These are phyloP conservation scores for Pseudopleuronectes americanus DNA, from an alignment of 2,797 vertebrate species.

Conservation along the genomic window DNA sequence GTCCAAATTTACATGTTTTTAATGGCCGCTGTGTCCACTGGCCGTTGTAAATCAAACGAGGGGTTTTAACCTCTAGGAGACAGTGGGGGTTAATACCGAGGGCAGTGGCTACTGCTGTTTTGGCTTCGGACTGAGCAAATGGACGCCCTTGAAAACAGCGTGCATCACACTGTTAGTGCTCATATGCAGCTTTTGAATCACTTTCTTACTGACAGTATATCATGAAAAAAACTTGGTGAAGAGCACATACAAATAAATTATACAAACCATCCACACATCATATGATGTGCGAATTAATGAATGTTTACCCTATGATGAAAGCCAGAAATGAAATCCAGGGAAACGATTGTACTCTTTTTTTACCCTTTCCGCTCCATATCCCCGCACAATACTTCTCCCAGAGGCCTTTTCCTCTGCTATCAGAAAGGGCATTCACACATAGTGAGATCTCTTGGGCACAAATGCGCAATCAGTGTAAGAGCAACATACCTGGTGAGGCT, in stretches of 20 bases:
- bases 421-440: slow-evolving; percentile 66
- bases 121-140: slow-evolving; percentile 54
- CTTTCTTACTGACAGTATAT: slow-evolving; percentile 19
- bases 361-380: slow-evolving; percentile 45
- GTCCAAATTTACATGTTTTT: slow-evolving; percentile 82
- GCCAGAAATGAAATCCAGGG: slow-evolving; percentile 31
- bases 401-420: slow-evolving; percentile 50
- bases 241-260: not conserved
- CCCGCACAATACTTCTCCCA: slow-evolving; percentile 40
- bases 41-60: slow-evolving; percentile 79
- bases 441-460: slow-evolving; percentile 52
- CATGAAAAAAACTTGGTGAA: not conserved
- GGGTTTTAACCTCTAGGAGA: slow-evolving; percentile 71
- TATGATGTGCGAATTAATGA: not conserved
- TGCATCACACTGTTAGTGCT: slow-evolving; percentile 33
- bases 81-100: slow-evolving; percentile 64
- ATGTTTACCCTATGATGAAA: slow-evolving; percentile 22
- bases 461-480: slow-evolving; percentile 64
- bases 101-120: slow-evolving; percentile 60
- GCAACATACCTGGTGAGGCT: slow-evolving; percentile 62
- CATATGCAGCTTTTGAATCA: slow-evolving; percentile 22
- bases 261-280: not conserved
- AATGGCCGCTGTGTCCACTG: slow-evolving; percentile 76
- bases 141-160: slow-evolving; percentile 60
- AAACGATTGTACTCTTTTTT: slow-evolving; percentile 38